These are phyloP conservation scores for Chionis minor DNA, from an alignment of 2,113 vertebrate genomes.

Conservation along the genomic window DNA sequence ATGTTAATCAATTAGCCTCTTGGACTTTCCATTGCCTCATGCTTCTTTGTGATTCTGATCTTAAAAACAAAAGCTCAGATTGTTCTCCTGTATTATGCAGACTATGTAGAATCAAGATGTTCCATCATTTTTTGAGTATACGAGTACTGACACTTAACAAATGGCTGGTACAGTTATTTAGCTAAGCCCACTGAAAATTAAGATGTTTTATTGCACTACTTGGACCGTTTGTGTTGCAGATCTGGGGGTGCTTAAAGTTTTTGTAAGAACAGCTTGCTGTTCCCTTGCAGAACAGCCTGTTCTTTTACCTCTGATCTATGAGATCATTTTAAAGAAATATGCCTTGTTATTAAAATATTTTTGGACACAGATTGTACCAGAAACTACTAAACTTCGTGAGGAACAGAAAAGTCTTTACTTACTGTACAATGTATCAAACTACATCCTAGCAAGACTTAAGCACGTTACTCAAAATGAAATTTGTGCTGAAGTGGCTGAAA, in stretches of 20 bases:
- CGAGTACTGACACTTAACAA: background rate
- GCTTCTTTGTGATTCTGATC: background rate
- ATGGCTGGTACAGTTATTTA: background rate
- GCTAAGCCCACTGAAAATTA: background rate
- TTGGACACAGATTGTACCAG: background rate
- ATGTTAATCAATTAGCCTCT: background rate
- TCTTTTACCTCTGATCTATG: background rate
- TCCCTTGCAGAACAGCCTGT: background rate
- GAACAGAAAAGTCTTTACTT: background rate
- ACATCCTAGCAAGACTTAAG: background rate
- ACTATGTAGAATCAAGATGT: background rate
- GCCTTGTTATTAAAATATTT: background rate
- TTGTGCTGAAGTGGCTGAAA: background rate
- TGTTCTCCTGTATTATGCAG: background rate
- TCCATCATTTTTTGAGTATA: background rate
- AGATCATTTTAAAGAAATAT: background rate
- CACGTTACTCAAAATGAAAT: background rate
- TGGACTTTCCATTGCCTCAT: background rate
- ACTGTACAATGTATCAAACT: background rate
- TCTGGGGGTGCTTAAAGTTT: background rate
- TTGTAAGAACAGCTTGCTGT: background rate
- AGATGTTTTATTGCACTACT: background rate
- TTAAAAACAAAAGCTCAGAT: background rate
- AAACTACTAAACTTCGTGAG: background rate
- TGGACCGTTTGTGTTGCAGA: background rate